These are phyloP conservation scores for Cyprinodon diabolis DNA, from an alignment of 2,797 vertebrate genomes.

Conservation along the genomic window DNA sequence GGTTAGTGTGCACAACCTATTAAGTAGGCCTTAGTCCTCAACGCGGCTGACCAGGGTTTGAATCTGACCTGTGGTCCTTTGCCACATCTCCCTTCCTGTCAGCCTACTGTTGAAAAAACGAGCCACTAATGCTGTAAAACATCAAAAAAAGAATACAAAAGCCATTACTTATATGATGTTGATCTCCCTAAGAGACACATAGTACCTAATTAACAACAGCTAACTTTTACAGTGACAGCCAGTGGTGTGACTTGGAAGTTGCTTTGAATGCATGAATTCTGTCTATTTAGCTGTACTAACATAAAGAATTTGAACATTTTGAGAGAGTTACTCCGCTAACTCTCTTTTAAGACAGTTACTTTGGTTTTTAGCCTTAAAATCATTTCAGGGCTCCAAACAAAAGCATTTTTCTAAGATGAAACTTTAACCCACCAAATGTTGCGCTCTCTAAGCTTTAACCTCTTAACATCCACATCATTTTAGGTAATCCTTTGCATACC, in stretches of 20 bases:
- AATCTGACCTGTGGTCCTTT: no score
- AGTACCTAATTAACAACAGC: not conserved
- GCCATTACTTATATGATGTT: slow-evolving; percentile 27
- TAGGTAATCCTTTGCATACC: no score
- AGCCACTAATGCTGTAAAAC: no score
- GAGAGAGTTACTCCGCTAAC: no score
- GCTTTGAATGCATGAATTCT: not conserved
- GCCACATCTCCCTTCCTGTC: no score
- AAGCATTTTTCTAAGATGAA: not conserved
- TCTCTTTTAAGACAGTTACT: not conserved
- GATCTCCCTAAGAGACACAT: not conserved
- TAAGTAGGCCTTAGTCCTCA: no score
- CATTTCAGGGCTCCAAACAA: not conserved
- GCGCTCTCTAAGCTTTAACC: not conserved
- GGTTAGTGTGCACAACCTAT: no score
- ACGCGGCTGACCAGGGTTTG: no score
- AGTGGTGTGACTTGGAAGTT: not conserved
- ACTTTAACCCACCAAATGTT: not conserved
- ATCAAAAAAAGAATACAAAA: no score
- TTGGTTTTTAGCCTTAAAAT: not conserved
- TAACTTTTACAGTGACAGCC: not conserved
- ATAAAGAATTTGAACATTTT: no score
- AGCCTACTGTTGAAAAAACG: no score
- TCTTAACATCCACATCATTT: no score
- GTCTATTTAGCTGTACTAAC: not conserved